phyloP scores from a whole-genome alignment of 2,888 invertebrate species.

The Drosophila dives region DNA sequence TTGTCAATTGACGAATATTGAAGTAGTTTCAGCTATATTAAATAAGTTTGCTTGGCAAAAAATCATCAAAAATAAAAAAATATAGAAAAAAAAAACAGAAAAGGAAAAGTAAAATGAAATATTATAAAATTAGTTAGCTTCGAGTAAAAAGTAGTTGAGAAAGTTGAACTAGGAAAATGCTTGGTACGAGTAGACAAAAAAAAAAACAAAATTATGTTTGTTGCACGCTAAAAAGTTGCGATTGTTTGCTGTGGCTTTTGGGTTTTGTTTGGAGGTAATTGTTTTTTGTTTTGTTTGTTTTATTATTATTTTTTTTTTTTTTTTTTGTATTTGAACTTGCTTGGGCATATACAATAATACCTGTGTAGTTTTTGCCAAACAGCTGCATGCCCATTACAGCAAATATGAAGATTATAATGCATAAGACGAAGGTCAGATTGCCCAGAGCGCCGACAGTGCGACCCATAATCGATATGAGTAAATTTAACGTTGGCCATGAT shows the following conservation, averaged over 20 bases:
- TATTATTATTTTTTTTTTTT: constrained; percentile 4
- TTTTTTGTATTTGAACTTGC: constrained; percentile 15
- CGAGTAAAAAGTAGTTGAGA: constrained; percentile 52
- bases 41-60: constrained; percentile 25
- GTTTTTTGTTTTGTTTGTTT: constrained; percentile 4
- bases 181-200: constrained; percentile 40
- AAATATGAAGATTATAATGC: constrained; percentile 99
- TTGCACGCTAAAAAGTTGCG: constrained; percentile 75
- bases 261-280: constrained; percentile 19
- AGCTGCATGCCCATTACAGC: constrained; percentile 99
- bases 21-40: constrained; percentile 35
- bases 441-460: constrained; percentile 99
- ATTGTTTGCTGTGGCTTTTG: constrained; percentile 44
- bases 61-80: constrained; percentile 2
- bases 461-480: constrained; percentile 99
- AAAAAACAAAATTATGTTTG: constrained; percentile 53
- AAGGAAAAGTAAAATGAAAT: constrained; percentile 8
- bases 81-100: constrained; percentile 5
- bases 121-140: constrained; percentile 37
- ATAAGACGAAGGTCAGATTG: constrained; percentile 98
- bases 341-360: constrained; percentile 85
- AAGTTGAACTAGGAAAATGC: constrained; percentile 66
- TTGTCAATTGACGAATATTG: constrained; percentile 46
- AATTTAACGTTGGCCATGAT: constrained; percentile 99
- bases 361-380: constrained; percentile 97